Percentiles rank a stretch among this genome's conserved stretches.
phyloP scores from a whole-genome alignment of 2,888 invertebrate genomes.

The Rotaria socialis region DNA sequence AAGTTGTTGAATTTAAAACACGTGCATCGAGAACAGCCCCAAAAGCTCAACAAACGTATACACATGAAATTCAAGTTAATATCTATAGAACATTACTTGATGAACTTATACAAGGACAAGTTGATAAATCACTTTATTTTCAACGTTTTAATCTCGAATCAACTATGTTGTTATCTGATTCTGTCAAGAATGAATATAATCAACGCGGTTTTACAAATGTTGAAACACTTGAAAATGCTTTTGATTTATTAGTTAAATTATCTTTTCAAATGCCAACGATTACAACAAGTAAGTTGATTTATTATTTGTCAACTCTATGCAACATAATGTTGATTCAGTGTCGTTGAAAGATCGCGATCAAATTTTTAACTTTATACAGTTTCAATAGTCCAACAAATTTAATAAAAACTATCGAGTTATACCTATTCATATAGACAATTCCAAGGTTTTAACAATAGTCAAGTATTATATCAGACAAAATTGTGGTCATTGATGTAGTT shows the following conservation, averaged over 20 bases:
- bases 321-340: too few species aligned
- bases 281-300: not conserved
- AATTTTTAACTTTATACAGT: too few species aligned
- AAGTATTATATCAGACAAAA: too few species aligned
- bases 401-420: too few species aligned
- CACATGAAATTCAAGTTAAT: conserved; percentile 53
- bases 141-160: conserved; percentile 51
- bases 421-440: too few species aligned
- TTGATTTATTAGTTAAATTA: not conserved
- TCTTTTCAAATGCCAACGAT: conserved; percentile 4
- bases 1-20: conserved; percentile 54
- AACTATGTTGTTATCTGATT: conserved; percentile 50
- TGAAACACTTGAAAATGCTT: not conserved
- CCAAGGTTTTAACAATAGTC: too few species aligned
- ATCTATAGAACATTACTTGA: conserved; percentile 55
- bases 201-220: not conserved
- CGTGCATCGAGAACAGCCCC: conserved; percentile 49
- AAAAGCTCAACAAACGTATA: conserved; percentile 51
- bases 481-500: too few species aligned
- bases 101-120: conserved; percentile 52
- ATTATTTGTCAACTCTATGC: too few species aligned
- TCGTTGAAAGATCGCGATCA: too few species aligned
- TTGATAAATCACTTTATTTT: conserved; percentile 50
- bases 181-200: conserved; percentile 48
- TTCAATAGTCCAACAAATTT: too few species aligned